phyloP scores from a whole-genome alignment of 2,113 vertebrate genomes.

The Marcusenius ussheri region DNA sequence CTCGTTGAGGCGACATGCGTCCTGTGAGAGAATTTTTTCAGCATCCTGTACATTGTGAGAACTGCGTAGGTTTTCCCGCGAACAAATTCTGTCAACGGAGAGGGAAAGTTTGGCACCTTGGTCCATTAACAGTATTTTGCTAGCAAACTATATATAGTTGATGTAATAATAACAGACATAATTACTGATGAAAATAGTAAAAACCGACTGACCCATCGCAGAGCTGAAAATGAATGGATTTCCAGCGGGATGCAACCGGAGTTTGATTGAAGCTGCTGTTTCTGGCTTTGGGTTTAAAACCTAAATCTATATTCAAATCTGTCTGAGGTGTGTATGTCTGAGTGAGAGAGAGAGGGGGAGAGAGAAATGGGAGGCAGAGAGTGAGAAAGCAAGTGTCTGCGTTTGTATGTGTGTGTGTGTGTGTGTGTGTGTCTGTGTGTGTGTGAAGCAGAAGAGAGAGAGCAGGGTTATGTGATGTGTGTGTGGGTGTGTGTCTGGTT shows the following conservation, averaged over 20 bases:
- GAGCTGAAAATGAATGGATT: conserved; percentile 30
- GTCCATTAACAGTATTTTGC: neutral
- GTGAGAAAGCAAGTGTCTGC: conserved; percentile 14
- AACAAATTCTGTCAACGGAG: neutral
- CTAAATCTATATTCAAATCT: conserved; percentile 98
- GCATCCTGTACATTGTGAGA: conserved; percentile 10
- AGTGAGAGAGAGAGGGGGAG: conserved; percentile 48
- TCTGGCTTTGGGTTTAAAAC: conserved; percentile 79
- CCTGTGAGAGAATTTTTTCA: conserved; percentile 9
- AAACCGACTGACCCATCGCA: neutral
- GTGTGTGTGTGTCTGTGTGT: conserved; percentile 39
- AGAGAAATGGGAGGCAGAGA: neutral
- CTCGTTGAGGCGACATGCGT: neutral
- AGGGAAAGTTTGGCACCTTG: conserved; percentile 3
- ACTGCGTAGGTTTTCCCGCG: neutral
- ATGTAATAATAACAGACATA: neutral
- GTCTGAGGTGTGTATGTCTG: conserved; percentile 89
- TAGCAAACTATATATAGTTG: neutral
- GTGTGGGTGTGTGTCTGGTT: conserved; percentile 84
- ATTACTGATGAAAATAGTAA: neutral
- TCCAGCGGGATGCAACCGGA: conserved; percentile 40
- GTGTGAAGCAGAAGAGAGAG: conserved; percentile 52
- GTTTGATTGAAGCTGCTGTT: conserved; percentile 45
- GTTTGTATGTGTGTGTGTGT: conserved; percentile 24
- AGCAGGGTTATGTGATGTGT: conserved; percentile 75